These are phyloP conservation scores for Delphinus delphis DNA, from an alignment of 2,113 vertebrate species.

Conservation along the genomic window DNA sequence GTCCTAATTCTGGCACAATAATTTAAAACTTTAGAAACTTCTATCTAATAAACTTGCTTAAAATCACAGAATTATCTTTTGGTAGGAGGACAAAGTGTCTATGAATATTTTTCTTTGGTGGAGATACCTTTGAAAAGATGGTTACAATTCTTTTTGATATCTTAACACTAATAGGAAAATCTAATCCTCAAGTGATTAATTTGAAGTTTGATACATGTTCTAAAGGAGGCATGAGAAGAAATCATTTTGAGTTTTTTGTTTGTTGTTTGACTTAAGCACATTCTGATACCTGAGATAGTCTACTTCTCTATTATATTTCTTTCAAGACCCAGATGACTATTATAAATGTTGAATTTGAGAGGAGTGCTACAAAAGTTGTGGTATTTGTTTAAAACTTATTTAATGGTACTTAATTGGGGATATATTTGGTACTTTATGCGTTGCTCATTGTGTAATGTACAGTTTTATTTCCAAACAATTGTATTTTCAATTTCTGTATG, in stretches of 20 bases:
- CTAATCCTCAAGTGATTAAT: background rate
- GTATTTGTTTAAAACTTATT: background rate
- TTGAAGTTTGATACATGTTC: background rate
- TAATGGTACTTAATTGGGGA: background rate
- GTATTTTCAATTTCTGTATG: background rate
- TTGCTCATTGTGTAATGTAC: background rate
- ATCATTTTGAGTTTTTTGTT: background rate
- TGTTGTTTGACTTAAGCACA: background rate
- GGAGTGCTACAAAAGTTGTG: background rate
- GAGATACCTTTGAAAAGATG: background rate
- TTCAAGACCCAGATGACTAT: background rate
- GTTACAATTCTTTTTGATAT: background rate
- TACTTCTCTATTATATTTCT: background rate
- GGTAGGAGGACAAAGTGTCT: background rate
- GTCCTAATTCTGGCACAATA: conserved; percentile 38
- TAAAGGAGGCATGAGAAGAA: background rate
- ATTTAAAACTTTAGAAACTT: conserved; percentile 38
- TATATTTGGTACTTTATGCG: background rate
- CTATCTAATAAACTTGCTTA: background rate
- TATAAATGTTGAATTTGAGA: background rate
- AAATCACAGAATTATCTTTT: conserved; percentile 24
- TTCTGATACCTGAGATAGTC: background rate
- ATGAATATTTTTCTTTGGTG: background rate
- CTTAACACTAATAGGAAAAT: background rate
- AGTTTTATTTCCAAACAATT: conserved; percentile 41